Base-by-base conservation (phyloP, 2,113 vertebrate species). In the Anser brachyrhynchus region DNA sequence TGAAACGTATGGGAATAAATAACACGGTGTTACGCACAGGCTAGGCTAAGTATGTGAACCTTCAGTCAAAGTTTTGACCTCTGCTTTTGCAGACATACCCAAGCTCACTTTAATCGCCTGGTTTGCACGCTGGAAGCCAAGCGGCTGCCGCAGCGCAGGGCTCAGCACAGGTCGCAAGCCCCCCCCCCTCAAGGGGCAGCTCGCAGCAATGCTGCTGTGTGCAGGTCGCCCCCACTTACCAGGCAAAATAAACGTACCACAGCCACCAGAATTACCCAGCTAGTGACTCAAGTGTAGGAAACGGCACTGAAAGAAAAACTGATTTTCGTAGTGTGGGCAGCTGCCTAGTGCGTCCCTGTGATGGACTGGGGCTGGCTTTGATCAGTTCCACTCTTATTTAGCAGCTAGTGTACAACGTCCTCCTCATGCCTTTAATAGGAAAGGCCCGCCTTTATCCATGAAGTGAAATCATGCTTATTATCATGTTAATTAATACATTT, bases 401-500 rank as follows among this genome's bases (percentile, higher is more conserved):
- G 89, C 89, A 92, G 82, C 71, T n/a, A 73, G 81, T 57, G 91
- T 33, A 54, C 22, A 92, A 69, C 57, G 43, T 76, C 70, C 87
- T 66, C 52, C 89, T 76, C 73, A 37, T 66, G 84, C 81, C 58
- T 66, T 87, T 93, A 92, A 87, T 44, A 89, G 71, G 72, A 87
- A 69, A 89, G 26, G 64, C 66, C 66, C 79, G 77, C 71, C 74
- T 95, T 92, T 93, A 94, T 96, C 83, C 81, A 67, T 2, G 31
- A 89, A 67, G 77, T 41, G 70, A 82, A 66, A 94, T 79, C 66
- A 26, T 55, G 58, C 71, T 87, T 91, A 96, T 95, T 96, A 95
- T 96, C 80, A 96, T 95, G 89, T 93, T 95, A 97, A 94, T 96
- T 94, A 93, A 91, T 79, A 96, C 62, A 82, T 94, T 93, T 91